Evolutionary conservation across 2,797 vertebrate species (phyloP), one percentile per base, ranked within the genome.

Genomic region (Falco columbarius): DNA sequence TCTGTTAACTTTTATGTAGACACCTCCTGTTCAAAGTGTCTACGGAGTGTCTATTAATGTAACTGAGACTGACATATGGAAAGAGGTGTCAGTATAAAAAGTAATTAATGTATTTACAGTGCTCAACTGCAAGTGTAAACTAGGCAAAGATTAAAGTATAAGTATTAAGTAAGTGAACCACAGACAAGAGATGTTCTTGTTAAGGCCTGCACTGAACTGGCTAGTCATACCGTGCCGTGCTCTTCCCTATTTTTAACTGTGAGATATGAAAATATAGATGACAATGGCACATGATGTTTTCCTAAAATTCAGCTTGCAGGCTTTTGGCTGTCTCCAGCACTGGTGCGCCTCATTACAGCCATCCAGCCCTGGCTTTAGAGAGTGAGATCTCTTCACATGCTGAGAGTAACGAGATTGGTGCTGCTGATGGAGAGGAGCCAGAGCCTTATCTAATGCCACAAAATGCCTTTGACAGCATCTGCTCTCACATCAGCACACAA

Each of bases 1-100:
- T 80, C 86, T 94, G 81, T 59, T 74, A 89, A 51, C 74, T 92
- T 93, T 76, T 73, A 82, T 84, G 90, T 82, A 91, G 74, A 87
- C 26, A 92, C 7, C 14, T 74, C 46, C 46, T 61, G 20, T 91
- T 95, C 74, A 46, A 89, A 87, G 51, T 55, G 47, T 76, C 42
- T 66, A 17, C 26, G 44, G 38, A 58, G 40, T 30, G 29, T 73
- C 55, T 90, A 40, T 82, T 94, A 77, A 84, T 38, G 62, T 91
- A 89, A 80, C 67, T 67, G 63, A 82, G 56, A 85, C 19, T 75
- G 62, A 55, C 42, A 80, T 7, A 52, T 0, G 0, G 51, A 49
- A 88, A 80, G 46, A 92, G 24, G 38, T 71, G 46, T 63, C 3
- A 1, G 49, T 55, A 44, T 52, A 49, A 79, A 56, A n/a, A 36